Evolutionary conservation across 2,888 invertebrate genomes (phyloP).

Genomic region (Ornithoptera priamus): DNA sequence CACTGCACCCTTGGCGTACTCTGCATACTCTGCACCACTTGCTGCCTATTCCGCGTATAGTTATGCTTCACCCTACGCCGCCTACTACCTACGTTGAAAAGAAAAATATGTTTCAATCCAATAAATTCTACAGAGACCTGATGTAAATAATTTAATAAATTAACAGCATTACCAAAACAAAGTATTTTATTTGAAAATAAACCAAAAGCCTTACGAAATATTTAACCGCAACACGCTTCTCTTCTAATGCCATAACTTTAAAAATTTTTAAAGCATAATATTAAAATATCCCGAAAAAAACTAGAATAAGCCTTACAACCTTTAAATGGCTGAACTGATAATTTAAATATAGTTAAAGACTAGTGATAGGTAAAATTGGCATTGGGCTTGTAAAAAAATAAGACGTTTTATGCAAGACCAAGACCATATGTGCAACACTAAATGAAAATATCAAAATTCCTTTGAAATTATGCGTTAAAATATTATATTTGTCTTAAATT

Average conservation of each 20-base stretch:
- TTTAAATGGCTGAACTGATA: no score
- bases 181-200: slow-evolving; percentile 8
- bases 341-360: no score
- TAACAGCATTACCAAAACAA: slow-evolving; percentile 7
- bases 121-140: slow-evolving; percentile 35
- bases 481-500: no score
- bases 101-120: slow-evolving; percentile 38
- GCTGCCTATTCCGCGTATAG: slow-evolving; percentile 52
- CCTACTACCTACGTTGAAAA: slow-evolving; percentile 40
- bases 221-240: background rate
- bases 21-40: slow-evolving; percentile 48
- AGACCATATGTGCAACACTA: no score
- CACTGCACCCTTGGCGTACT: slow-evolving; percentile 49
- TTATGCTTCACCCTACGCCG: slow-evolving; percentile 47
- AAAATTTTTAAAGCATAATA: no score
- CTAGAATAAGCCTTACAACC: no score
- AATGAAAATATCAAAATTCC: no score
- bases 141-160: slow-evolving; percentile 31
- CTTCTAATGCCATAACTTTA: background rate
- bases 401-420: no score
- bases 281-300: no score
- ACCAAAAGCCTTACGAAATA: background rate
- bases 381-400: no score
- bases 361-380: no score
- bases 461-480: no score